phyloP scores from a whole-genome alignment of 92 coral and sea anemone species.

The Palythoa caribaeorum region DNA sequence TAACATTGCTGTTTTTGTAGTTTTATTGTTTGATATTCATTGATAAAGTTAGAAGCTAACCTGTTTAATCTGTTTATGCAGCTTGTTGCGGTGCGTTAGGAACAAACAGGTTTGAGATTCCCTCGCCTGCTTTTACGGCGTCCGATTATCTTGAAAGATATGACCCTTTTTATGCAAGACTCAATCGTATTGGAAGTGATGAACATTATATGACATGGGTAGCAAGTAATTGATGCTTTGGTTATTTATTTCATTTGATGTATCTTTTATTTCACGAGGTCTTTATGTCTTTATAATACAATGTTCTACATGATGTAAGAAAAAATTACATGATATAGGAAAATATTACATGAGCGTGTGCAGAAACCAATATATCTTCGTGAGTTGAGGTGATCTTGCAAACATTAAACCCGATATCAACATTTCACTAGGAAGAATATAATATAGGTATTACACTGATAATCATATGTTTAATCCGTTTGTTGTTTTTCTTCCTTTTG shows the following conservation, averaged over 20 bases:
- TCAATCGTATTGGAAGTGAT: not conserved
- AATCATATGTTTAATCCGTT: too few species aligned
- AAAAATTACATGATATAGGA: too few species aligned
- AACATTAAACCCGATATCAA: too few species aligned
- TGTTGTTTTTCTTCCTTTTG: too few species aligned
- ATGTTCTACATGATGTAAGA: too few species aligned
- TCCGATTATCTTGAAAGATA: not conserved
- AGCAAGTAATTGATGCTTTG: not conserved
- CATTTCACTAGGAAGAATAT: too few species aligned
- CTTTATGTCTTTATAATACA: too few species aligned
- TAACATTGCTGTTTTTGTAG: not conserved
- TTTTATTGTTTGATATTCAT: not conserved
- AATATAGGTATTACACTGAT: too few species aligned
- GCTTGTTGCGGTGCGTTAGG: conserved; percentile 29
- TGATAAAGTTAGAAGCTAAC: not conserved
- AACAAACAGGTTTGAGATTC: conserved; percentile 1
- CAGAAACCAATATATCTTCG: too few species aligned
- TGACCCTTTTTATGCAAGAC: conserved; percentile 5
- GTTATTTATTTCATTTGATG: too few species aligned
- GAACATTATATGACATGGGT: not conserved
- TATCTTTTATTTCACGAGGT: not conserved
- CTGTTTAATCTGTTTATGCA: not conserved
- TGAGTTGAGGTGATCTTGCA: too few species aligned
- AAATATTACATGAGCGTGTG: too few species aligned
- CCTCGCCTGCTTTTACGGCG: conserved; percentile 6